A percentile compares a stretch with the other conserved stretches of the same genome.
phyloP scores from a whole-genome alignment of 2,797 vertebrate species.

The Dendrocincla fuliginosa region DNA sequence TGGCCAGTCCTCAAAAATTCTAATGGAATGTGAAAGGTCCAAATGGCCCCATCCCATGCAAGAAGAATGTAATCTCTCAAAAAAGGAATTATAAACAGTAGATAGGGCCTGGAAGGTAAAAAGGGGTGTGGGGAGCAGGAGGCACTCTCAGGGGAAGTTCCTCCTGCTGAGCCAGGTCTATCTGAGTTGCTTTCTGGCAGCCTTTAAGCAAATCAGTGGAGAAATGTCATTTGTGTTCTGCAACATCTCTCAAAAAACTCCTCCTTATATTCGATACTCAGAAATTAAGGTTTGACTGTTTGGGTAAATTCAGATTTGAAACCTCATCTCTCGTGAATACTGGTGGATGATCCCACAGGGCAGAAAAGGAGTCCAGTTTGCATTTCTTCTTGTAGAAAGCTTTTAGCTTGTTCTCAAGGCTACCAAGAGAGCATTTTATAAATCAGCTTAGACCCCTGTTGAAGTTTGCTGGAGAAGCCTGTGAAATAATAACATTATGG shows the following conservation, averaged over 20 bases:
- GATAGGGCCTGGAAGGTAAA: constrained; percentile 28
- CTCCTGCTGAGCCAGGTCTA: neutral
- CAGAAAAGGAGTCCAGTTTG: neutral
- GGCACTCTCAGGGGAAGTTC: neutral
- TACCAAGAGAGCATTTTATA: neutral
- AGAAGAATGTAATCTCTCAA: constrained; percentile 51
- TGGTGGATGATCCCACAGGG: neutral
- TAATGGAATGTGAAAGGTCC: constrained; percentile 13
- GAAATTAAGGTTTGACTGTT: neutral
- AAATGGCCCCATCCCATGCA: neutral
- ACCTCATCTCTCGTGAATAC: rapidly evolving
- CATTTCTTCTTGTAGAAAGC: neutral
- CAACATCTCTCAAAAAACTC: neutral
- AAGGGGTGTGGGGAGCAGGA: neutral
- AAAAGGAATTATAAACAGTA: constrained; percentile 54
- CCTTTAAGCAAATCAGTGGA: neutral
- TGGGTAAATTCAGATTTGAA: neutral
- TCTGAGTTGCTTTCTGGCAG: neutral
- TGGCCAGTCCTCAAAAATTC: constrained; percentile 54
- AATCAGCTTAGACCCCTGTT: neutral
- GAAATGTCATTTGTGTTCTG: neutral
- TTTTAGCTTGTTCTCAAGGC: neutral
- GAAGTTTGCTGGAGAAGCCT: neutral
- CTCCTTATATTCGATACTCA: neutral
- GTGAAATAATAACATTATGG: neutral